Percentiles rank a stretch among this genome's conserved stretches.
Conservation (phyloP, 2,888 invertebrate genomes). For the Drosophila mimica region DNA sequence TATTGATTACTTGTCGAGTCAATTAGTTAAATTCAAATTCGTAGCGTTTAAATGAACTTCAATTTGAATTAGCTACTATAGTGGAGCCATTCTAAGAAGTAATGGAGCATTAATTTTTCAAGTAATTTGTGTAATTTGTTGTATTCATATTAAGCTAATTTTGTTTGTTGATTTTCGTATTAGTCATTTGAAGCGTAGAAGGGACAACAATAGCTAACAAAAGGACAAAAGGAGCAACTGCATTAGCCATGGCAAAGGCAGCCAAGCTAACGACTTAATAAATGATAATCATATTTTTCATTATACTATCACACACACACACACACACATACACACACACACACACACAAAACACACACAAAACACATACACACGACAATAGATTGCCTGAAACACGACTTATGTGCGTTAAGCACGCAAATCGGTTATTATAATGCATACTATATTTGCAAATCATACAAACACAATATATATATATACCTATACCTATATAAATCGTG, state of each 20-base stretch:
- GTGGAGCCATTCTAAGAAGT: conserved; percentile 5
- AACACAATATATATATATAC: conserved; percentile 3
- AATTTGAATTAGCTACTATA: background rate
- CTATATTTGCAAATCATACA: background rate
- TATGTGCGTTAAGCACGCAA: conserved; percentile 73
- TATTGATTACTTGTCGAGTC: background rate
- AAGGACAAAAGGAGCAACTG: conserved; percentile 21
- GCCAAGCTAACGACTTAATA: conserved; percentile 59
- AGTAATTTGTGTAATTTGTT: conserved; percentile 37
- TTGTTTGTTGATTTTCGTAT: conserved; percentile 33
- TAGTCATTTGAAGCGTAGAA: conserved; percentile 18
- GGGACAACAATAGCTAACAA: conserved; percentile 28
- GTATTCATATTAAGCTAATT: conserved; percentile 22
- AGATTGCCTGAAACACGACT: conserved; percentile 38
- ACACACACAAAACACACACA: background rate
- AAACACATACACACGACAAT: conserved; percentile 22
- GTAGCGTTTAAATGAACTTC: background rate
- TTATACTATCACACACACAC: conserved; percentile 43
- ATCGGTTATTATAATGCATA: conserved; percentile 79
- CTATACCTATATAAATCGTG: conserved; percentile 28
- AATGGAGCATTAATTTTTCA: conserved; percentile 30
- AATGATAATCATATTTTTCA: conserved; percentile 68
- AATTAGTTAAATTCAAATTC: background rate
- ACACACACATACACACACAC: conserved; percentile 9
- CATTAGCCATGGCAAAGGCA: conserved; percentile 35